These are phyloP conservation scores for Oriolus oriolus DNA, from an alignment of 2,113 vertebrate species.

Conservation along the genomic window DNA sequence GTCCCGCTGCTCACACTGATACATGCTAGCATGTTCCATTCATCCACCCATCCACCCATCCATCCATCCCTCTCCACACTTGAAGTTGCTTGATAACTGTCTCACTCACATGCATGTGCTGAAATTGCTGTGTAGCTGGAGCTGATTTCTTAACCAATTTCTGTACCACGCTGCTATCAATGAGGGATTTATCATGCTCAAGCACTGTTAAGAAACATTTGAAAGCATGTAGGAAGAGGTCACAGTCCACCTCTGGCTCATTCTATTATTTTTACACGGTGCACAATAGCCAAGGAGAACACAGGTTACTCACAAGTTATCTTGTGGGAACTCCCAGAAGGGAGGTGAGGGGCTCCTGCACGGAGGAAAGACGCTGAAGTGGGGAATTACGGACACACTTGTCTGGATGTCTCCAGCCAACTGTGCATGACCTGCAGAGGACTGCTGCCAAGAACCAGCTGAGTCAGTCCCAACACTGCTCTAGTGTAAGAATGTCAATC, in stretches of 20 bases:
- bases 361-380: rapidly evolving
- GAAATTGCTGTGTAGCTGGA: background rate
- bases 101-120: background rate
- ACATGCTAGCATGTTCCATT: background rate
- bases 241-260: background rate
- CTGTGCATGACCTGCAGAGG: background rate
- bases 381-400: background rate
- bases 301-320: background rate
- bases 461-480: background rate
- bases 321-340: background rate
- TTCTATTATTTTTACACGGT: rapidly evolving
- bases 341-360: rapidly evolving
- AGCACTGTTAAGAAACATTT: rapidly evolving
- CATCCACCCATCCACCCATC: background rate
- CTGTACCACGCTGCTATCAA: rapidly evolving
- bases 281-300: background rate
- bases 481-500: background rate
- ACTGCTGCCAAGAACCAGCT: background rate
- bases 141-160: background rate
- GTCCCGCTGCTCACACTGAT: background rate
- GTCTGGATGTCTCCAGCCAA: background rate
- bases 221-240: background rate
- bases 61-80: background rate
- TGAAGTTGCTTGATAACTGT: rapidly evolving
- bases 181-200: background rate